Evolutionary conservation across 2,113 vertebrate genomes (phyloP), one percentile per base, ranked within the genome.

Genomic region (Sinocyclocheilus maitianheensis): DNA sequence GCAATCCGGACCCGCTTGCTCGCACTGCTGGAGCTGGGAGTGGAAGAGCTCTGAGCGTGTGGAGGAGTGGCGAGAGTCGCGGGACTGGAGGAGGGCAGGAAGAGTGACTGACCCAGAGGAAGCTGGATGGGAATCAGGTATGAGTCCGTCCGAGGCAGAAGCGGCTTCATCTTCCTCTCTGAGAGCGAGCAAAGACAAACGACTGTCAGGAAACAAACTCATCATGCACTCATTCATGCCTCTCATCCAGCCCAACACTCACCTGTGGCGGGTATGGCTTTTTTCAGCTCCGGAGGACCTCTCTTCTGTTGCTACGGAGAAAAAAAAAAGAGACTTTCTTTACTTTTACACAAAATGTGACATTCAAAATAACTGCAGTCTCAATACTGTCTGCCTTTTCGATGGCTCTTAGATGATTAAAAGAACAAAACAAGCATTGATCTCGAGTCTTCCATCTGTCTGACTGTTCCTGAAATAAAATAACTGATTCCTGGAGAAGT

Each of bases 61-160:
- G 93, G 93, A 4, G 94, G 81, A 67, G 89, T 8, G n/a, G 94
- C 85, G 1, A 94, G 8, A 0, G 94, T 89, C 51, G 96, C 75
- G 22, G 94, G 94, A 67, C 93, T 34, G 0, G 95, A 88, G 76
- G 94, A 89, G 30, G 96, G 94, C 81, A 98, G 84, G 81, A 96
- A 94, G 86, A 97, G 90, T 0, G 97, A 91, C 62, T 96, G 94
- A 82, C 91, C 90, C 85, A 97, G 87, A 0, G 97, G 96, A 85
- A 98, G 96, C 92, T 98, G 98, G 89, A 98, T 96, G 0, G 98
- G 98, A 71, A 99, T 96, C 83, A 98, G 91, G 93, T 97, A 97
- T 0, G 97, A 97, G 83, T 95, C 96, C 48, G 97, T 94, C 2
- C 97, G 95, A 24, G 97, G 98, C 34, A 98, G 94, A 30, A 99